A percentile compares a stretch with the other conserved stretches of the same genome.
These are phyloP conservation scores for Pollachius pollachius DNA, from an alignment of 2,113 vertebrate species.

Conservation along the genomic window DNA sequence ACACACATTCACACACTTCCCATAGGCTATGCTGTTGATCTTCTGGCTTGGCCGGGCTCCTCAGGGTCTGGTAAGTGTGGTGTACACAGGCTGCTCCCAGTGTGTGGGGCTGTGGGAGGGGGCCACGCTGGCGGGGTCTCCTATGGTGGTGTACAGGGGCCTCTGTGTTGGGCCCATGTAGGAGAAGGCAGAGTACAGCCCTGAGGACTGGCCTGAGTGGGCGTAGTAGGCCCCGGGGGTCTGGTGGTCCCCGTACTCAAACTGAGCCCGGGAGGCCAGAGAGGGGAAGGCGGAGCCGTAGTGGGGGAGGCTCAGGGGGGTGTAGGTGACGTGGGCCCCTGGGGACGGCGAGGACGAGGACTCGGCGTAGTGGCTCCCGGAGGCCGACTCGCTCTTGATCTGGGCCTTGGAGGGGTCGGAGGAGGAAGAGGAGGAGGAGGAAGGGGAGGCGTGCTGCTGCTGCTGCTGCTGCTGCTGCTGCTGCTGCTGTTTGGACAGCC, in stretches of 20 bases:
- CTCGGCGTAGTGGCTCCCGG: constrained; percentile 86
- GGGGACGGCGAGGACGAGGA: constrained; percentile 77
- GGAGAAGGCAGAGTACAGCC: constrained; percentile 98
- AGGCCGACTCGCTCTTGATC: constrained; percentile 90
- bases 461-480: constrained; percentile 79
- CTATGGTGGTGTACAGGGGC: constrained; percentile 97
- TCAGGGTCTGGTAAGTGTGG: constrained; percentile 94
- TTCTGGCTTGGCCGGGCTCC: constrained; percentile 60
- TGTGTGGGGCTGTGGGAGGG: constrained; percentile 97
- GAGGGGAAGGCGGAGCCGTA: constrained; percentile 95
- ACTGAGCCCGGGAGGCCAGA: constrained; percentile 94
- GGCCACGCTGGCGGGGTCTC: constrained; percentile 90
- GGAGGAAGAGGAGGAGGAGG: constrained; percentile 79
- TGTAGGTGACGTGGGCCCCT: constrained; percentile 94
- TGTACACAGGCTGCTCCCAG: constrained; percentile 99
- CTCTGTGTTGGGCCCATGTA: constrained; percentile 98
- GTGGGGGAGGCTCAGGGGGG: constrained; percentile 94
- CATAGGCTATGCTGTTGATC: constrained; percentile 21
- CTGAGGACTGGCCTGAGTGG: constrained; percentile 89
- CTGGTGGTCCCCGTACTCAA: constrained; percentile 96
- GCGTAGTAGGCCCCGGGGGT: constrained; percentile 93
- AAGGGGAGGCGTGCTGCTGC: constrained; percentile 76
- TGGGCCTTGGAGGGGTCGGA: constrained; percentile 87
- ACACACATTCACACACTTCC: background rate
- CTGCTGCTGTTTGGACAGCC: constrained; percentile 96